Percentiles rank a stretch among this genome's conserved stretches.
phyloP scores from a whole-genome alignment of 2,797 vertebrate species.

The Uromys caudimaculatus region DNA sequence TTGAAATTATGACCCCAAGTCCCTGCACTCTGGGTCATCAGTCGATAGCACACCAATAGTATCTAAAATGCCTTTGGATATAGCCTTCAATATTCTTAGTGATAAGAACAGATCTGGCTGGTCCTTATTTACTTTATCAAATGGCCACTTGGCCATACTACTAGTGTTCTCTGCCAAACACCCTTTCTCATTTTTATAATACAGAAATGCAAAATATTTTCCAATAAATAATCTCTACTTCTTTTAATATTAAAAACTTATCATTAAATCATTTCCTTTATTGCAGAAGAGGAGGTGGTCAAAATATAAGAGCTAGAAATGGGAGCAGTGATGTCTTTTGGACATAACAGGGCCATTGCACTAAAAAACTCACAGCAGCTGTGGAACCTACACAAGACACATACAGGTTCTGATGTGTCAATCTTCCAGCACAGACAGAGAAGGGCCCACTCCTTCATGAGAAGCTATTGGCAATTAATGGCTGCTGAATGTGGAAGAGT shows the following conservation, averaged over 20 bases:
- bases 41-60: background rate
- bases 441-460: background rate
- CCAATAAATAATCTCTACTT: background rate
- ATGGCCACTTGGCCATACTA: background rate
- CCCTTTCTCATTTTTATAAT: background rate
- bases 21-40: background rate
- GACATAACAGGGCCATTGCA: background rate
- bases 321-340: background rate
- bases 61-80: background rate
- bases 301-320: background rate
- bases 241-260: background rate
- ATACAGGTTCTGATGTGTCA: background rate
- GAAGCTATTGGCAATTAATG: background rate
- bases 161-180: background rate
- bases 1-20: background rate
- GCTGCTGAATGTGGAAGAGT: background rate
- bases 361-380: background rate
- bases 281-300: background rate
- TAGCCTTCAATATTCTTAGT: background rate
- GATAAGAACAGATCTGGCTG: background rate
- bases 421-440: no score
- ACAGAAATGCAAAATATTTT: background rate
- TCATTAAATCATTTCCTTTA: slow-evolving; percentile 5
- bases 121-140: background rate
- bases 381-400: background rate